These are phyloP conservation scores for Melanophora roralis DNA, from an alignment of 2,888 invertebrate genomes.

Conservation along the genomic window DNA sequence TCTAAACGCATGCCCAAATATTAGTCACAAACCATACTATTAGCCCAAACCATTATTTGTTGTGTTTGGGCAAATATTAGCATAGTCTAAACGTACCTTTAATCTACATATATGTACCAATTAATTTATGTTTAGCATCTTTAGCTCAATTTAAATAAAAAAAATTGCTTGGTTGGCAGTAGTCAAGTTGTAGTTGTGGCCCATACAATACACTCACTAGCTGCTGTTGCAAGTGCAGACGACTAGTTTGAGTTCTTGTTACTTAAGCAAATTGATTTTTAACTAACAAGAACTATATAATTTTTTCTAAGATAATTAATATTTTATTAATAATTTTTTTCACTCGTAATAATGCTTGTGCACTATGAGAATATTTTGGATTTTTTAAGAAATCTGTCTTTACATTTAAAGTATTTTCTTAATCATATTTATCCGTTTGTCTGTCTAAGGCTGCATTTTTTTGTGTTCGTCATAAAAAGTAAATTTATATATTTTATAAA, in stretches of 20 bases:
- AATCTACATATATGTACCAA: constrained; percentile 32
- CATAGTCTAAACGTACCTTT: no score
- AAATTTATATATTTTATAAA: background rate
- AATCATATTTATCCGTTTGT: constrained; percentile 3
- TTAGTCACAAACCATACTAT: no score
- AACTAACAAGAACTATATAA: constrained; percentile 36
- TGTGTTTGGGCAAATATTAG: no score
- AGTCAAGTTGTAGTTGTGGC: background rate
- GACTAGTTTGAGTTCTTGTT: constrained; percentile 18
- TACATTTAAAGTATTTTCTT: background rate
- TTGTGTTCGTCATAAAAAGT: background rate
- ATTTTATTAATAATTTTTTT: constrained; percentile 30
- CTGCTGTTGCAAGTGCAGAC: constrained; percentile 3
- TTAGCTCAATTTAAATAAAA: constrained; percentile 17
- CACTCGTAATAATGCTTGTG: background rate
- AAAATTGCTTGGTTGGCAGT: background rate
- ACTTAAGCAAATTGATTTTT: constrained; percentile 28
- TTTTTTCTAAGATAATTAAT: constrained; percentile 14
- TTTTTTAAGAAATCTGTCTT: constrained; percentile 12
- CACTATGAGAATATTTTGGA: constrained; percentile 43
- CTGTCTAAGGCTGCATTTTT: background rate
- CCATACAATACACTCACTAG: background rate
- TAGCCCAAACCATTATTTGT: no score
- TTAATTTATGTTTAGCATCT: background rate
- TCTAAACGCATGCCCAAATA: no score